These are phyloP conservation scores for Cyphomyrus plagiostoma DNA, from an alignment of 2,113 vertebrate species.

Conservation along the genomic window DNA sequence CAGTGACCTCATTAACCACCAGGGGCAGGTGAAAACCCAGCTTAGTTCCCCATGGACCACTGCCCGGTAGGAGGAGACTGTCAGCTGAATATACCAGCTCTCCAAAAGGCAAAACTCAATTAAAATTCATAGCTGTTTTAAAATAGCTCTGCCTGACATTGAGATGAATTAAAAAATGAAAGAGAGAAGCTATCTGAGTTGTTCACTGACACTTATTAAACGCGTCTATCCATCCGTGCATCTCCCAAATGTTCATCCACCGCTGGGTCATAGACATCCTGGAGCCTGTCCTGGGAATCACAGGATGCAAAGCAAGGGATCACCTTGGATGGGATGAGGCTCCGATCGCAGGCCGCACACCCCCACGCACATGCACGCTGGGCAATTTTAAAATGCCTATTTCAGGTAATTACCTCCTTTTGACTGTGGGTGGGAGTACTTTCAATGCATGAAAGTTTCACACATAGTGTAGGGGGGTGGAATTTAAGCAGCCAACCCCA, in stretches of 20 bases:
- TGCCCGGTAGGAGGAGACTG: neutral
- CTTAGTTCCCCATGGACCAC: neutral
- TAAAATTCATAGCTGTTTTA: neutral
- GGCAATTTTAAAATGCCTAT: neutral
- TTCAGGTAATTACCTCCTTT: neutral
- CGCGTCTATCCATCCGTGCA: neutral
- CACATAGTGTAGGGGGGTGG: neutral
- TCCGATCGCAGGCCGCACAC: neutral
- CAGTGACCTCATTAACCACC: neutral
- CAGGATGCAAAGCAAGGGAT: neutral
- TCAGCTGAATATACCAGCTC: neutral
- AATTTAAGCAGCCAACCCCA: neutral
- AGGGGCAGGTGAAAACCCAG: neutral
- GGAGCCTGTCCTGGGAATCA: neutral
- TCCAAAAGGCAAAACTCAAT: neutral
- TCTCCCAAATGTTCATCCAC: neutral
- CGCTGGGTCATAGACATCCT: neutral
- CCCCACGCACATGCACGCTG: neutral
- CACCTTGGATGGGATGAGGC: neutral
- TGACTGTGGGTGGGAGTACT: neutral
- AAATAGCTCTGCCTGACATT: neutral
- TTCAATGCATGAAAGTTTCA: neutral
- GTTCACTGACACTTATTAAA: constrained; percentile 1
- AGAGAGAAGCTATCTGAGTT: neutral
- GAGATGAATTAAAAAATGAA: constrained; percentile 4